phyloP scores from a whole-genome alignment of 92 coral and sea anemone genomes.

The Palythoa caribaeorum region DNA sequence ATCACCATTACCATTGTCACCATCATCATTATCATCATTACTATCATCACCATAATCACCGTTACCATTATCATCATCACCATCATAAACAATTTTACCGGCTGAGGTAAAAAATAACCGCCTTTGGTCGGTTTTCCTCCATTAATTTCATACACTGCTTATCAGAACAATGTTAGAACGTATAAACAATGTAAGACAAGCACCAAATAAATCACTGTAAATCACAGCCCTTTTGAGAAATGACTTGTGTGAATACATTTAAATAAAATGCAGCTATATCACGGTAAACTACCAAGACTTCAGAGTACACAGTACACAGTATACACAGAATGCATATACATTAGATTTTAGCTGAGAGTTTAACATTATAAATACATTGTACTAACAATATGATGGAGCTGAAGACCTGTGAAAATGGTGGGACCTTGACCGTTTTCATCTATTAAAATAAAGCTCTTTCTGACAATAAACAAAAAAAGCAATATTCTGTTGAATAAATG shows the following conservation, averaged over 20 bases:
- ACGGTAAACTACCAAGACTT: neutral
- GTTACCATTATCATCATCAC: too few species aligned
- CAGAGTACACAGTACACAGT: neutral
- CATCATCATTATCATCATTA: too few species aligned
- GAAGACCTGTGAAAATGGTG: neutral
- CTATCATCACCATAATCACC: too few species aligned
- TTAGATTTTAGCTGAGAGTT: neutral
- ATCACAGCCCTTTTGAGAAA: neutral
- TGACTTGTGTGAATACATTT: neutral
- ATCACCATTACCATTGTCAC: too few species aligned
- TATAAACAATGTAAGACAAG: neutral
- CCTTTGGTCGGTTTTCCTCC: too few species aligned
- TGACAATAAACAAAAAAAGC: neutral
- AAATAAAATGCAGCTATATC: neutral
- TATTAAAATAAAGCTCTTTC: neutral
- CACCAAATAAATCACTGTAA: neutral
- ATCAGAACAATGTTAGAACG: neutral
- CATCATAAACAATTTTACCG: too few species aligned
- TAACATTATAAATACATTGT: neutral
- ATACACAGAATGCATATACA: neutral
- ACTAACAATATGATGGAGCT: neutral
- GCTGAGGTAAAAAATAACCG: too few species aligned
- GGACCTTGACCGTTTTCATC: neutral
- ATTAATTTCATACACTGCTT: too few species aligned
- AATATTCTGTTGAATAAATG: neutral